A percentile compares a stretch with the other conserved stretches of the same genome.
phyloP scores from a whole-genome alignment of 2,113 vertebrate genomes.

The Thalassarche chlororhynchos region DNA sequence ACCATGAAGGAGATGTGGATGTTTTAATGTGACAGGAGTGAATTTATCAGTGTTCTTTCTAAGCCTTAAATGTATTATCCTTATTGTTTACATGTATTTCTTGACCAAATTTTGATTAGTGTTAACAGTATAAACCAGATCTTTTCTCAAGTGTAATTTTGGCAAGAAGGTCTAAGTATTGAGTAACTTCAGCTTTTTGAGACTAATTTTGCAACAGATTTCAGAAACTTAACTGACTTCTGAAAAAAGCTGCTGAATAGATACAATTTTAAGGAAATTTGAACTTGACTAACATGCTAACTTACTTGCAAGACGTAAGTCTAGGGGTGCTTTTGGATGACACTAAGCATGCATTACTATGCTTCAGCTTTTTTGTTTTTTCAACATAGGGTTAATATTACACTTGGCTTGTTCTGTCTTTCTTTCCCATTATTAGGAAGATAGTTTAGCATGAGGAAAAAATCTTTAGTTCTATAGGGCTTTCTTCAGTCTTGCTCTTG shows the following conservation, averaged over 20 bases:
- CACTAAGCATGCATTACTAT: conserved; percentile 4
- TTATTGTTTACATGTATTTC: conserved; percentile 76
- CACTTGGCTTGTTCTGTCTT: neutral
- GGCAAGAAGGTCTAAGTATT: conserved; percentile 4
- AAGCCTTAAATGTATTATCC: conserved; percentile 74
- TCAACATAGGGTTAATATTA: neutral
- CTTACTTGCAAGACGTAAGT: neutral
- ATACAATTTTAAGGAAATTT: neutral
- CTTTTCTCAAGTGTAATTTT: conserved; percentile 7
- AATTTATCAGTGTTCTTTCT: conserved; percentile 87
- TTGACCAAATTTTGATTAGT: conserved; percentile 76
- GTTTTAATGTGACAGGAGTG: conserved; percentile 94
- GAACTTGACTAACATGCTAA: neutral
- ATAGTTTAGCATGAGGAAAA: neutral
- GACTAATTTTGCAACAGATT: conserved; percentile 3
- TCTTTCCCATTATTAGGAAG: neutral
- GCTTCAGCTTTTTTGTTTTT: neutral
- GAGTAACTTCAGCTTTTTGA: conserved; percentile 36
- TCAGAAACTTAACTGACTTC: neutral
- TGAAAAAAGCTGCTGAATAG: conserved; percentile 29
- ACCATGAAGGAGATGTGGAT: conserved; percentile 90
- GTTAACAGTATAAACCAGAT: conserved; percentile 16
- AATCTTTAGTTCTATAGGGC: neutral
- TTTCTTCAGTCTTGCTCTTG: neutral
- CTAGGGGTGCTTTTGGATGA: neutral